Conservation (phyloP, 2,888 invertebrate genomes). For the Pterostichus niger region DNA sequence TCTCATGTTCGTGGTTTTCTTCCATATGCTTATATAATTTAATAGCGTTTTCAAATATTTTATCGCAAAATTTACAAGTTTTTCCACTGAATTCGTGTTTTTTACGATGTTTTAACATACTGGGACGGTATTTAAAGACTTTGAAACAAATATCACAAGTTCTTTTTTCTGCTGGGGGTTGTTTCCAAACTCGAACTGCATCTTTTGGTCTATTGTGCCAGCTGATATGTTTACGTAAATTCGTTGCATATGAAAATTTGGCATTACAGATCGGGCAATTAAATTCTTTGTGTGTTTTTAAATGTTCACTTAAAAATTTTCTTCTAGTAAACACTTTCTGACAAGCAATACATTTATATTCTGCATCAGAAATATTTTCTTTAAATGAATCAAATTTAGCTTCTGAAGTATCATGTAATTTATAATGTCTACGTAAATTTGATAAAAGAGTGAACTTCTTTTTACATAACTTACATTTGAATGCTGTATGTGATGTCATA, state of each 20-base stretch:
- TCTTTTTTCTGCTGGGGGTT: constrained; percentile 55
- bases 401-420: constrained; percentile 34
- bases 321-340: constrained; percentile 44
- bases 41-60: constrained; percentile 66
- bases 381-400: constrained; percentile 2
- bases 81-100: constrained; percentile 68
- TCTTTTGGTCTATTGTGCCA: constrained; percentile 58
- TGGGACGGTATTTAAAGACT: constrained; percentile 69
- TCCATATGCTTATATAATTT: constrained; percentile 70
- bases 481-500: constrained; percentile 27
- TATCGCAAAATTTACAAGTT: constrained; percentile 68
- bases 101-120: constrained; percentile 69
- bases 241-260: constrained; percentile 58
- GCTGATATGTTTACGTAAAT: constrained; percentile 64
- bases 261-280: constrained; percentile 53
- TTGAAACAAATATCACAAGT: constrained; percentile 70
- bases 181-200: constrained; percentile 49
- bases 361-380: background rate
- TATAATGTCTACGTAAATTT: constrained; percentile 60
- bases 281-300: constrained; percentile 62
- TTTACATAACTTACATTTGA: constrained; percentile 61
- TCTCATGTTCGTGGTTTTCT: constrained; percentile 69
- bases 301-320: constrained; percentile 59
- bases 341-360: constrained; percentile 61
- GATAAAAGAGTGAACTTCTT: constrained; percentile 58